phyloP scores from a whole-genome alignment of 2,113 vertebrate genomes.

The Ctenomys sociabilis region DNA sequence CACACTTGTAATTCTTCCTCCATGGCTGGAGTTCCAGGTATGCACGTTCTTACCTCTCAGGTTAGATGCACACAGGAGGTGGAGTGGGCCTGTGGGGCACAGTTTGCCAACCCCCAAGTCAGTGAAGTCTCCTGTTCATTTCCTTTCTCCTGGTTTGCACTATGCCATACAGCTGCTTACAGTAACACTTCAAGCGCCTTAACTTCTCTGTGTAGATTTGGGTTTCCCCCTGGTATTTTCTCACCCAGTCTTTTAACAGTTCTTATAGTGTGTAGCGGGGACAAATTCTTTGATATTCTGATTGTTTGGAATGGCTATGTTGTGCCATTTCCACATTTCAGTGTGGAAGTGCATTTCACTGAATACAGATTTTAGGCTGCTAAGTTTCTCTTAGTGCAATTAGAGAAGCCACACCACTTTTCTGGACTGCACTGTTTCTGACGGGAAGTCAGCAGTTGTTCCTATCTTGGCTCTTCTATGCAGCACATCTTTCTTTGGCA shows the following conservation, averaged over 20 bases:
- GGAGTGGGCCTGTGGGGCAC: background rate
- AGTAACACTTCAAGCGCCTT: background rate
- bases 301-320: slow-evolving; percentile 23
- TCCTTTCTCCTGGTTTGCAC: background rate
- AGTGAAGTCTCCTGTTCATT: background rate
- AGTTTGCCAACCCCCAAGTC: background rate
- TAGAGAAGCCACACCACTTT: background rate
- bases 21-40: background rate
- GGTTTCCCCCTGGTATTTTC: background rate
- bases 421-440: slow-evolving; percentile 28
- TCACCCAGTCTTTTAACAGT: background rate
- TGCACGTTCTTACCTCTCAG: background rate
- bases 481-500: background rate
- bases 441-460: slow-evolving; percentile 45
- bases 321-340: background rate
- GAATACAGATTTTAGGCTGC: slow-evolving; percentile 7
- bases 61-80: background rate
- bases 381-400: background rate
- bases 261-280: background rate
- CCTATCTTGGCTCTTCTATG: background rate
- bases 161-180: background rate
- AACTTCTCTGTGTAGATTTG: background rate
- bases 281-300: slow-evolving; percentile 26
- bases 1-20: background rate
- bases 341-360: slow-evolving; percentile 34